Conservation (phyloP, 2,113 vertebrate genomes). For the Zootoca vivipara region DNA sequence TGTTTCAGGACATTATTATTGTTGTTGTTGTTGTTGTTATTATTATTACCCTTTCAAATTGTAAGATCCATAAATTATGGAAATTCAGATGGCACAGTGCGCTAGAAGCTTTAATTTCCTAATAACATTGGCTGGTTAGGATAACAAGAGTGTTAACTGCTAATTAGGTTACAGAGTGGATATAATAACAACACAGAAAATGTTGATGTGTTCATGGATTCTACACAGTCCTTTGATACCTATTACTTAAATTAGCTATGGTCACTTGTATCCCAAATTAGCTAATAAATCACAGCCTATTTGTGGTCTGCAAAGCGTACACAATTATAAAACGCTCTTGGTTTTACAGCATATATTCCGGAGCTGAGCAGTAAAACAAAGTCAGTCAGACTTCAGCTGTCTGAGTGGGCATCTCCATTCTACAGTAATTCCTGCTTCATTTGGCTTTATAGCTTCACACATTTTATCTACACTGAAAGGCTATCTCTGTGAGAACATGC, state of each 20-base stretch:
- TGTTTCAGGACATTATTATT: not conserved
- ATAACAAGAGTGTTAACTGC: slow-evolving; percentile 71
- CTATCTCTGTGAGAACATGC: not conserved
- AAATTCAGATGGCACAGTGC: slow-evolving; percentile 51
- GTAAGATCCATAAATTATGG: slow-evolving; percentile 48
- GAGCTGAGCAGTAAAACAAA: slow-evolving; percentile 13
- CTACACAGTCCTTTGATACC: slow-evolving; percentile 66
- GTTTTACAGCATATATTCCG: not conserved
- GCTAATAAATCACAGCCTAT: slow-evolving; percentile 48
- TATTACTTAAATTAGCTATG: slow-evolving; percentile 67
- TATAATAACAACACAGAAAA: slow-evolving; percentile 70
- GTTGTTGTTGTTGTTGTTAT: not conserved
- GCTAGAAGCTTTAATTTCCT: slow-evolving; percentile 55
- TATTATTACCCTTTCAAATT: not conserved
- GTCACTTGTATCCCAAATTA: slow-evolving; percentile 65
- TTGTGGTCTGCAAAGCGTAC: not conserved
- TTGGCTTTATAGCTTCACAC: not conserved
- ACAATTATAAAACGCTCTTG: not conserved
- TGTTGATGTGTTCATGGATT: slow-evolving; percentile 73
- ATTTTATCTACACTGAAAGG: not conserved
- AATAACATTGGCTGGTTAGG: slow-evolving; percentile 54
- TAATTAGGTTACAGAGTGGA: slow-evolving; percentile 73
- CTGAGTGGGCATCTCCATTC: not conserved
- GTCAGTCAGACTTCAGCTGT: not conserved
- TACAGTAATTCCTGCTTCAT: slow-evolving; percentile 2